Percentiles rank a stretch among this genome's conserved stretches.
Conservation (phyloP, 2,113 vertebrate genomes). For the Ancistrus triradiatus region DNA sequence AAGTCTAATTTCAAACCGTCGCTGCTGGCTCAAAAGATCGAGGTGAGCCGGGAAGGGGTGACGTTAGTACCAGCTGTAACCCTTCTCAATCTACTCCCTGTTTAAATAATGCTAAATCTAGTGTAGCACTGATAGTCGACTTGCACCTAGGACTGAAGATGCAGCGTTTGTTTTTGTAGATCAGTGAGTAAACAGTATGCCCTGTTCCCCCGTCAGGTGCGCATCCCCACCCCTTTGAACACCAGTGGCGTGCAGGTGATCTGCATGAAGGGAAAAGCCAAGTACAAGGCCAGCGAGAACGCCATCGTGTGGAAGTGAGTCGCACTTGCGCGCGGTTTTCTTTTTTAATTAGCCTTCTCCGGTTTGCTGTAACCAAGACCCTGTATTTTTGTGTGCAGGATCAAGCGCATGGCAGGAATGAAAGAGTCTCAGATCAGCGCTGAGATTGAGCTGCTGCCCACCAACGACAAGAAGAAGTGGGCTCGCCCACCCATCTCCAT, state of each 20-base stretch:
- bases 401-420: slow-evolving; percentile 99
- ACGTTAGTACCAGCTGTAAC: not conserved
- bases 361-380: not conserved
- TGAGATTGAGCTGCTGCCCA: slow-evolving; percentile 96
- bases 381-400: slow-evolving; percentile 65
- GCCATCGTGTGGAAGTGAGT: slow-evolving; percentile 99
- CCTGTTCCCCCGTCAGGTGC: slow-evolving; percentile 87
- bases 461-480: slow-evolving; percentile 99
- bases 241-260: slow-evolving; percentile 98
- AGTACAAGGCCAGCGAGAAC: slow-evolving; percentile 99
- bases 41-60: slow-evolving; percentile 72
- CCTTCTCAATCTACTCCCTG: too few relatives aligned
- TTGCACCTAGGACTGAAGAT: too few relatives aligned
- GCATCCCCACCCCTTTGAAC: slow-evolving; percentile 94
- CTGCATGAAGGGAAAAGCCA: slow-evolving; percentile 99
- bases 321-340: not conserved
- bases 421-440: slow-evolving; percentile 99
- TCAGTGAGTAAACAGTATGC: too few relatives aligned
- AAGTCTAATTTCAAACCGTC: slow-evolving; percentile 99
- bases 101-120: too few relatives aligned
- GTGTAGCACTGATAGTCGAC: too few relatives aligned
- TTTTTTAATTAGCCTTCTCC: not conserved
- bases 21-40: slow-evolving; percentile 96
- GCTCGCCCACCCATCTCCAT: slow-evolving; percentile 98
- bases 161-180: too few relatives aligned